Evolutionary conservation across 1,140 invertebrate species (phyloP), one percentile per base, ranked within the genome.

Genomic region (Sipha flava): DNA sequence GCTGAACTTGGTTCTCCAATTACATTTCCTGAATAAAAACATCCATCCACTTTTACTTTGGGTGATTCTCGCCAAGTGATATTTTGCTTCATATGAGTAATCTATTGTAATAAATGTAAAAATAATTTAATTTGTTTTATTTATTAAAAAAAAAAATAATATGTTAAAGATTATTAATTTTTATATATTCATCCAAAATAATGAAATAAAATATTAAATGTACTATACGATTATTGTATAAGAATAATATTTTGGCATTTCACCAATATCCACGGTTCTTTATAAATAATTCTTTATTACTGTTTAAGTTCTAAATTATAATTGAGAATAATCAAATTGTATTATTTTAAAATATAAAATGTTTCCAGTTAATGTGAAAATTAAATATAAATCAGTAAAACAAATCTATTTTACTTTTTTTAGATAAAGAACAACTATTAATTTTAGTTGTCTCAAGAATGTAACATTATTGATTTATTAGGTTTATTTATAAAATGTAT

Each of bases 11-110:
- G 85, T 84, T 92, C 91, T n/a, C 89, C 91, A 66, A 88, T 85
- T 14, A 94, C 88, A 75, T 85, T 85, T 66, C 92, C 92, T 31
- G 87, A 89, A 84, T 93, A 94, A 84, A 90, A 91, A 84, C 92
- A 93, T 18, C 88, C 88, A 45, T 87, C 83, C 68, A 84, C 70
- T 52, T 82, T 81, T 81, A 86, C 85, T 81, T 86, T 86, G 29
- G 86, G 85, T 88, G 34, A 83, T 59, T 77, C 73, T 54, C 73
- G 57, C 73, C 73, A 77, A 40, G 73, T 43, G 5, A 21, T 81
- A 81, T 91, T 89, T 37, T 88, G 84, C 52, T 86, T 86, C 70
- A 90, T 85, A 81, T 90, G 88, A 4, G 88, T 89, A 59, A 90
- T 86, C 89, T 89, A 81, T 6, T 80, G 83, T 62, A 26, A 81